These are phyloP conservation scores for Eolophus roseicapilla DNA, from an alignment of 2,113 vertebrate species.

Conservation along the genomic window DNA sequence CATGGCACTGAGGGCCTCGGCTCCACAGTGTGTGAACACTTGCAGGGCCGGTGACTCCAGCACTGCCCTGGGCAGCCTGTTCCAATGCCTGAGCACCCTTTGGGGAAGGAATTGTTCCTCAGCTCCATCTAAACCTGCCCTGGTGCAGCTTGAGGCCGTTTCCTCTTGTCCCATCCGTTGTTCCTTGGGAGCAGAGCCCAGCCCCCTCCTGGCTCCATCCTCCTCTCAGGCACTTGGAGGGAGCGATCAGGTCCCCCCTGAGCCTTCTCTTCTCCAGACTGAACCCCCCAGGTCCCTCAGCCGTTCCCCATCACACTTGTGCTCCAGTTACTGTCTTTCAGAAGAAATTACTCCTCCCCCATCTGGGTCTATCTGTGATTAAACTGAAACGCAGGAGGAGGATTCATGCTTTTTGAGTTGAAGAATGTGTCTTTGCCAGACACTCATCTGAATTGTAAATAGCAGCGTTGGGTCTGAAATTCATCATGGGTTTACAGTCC, in stretches of 20 bases:
- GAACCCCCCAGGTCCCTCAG: neutral
- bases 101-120: too few relatives aligned
- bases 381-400: neutral
- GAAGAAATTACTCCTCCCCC: neutral
- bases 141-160: too few relatives aligned
- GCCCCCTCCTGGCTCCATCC: too few relatives aligned
- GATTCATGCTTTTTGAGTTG: neutral
- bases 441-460: neutral
- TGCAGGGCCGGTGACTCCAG: too few relatives aligned
- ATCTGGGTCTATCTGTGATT: neutral
- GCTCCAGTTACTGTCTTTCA: neutral
- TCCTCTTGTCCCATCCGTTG: too few relatives aligned
- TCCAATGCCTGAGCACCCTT: too few relatives aligned
- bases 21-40: neutral
- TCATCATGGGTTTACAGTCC: neutral
- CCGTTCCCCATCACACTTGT: neutral
- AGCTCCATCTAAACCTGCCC: too few relatives aligned
- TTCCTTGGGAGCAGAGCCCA: too few relatives aligned
- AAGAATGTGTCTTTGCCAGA: neutral
- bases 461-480: neutral
- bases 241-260: too few relatives aligned
- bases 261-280: neutral
- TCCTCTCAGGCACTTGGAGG: too few relatives aligned
- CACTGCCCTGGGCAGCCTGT: too few relatives aligned
- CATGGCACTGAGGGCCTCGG: too few relatives aligned